Base-by-base conservation (phyloP, 2,888 invertebrate genomes). In the Steinernema carpocapsae region DNA sequence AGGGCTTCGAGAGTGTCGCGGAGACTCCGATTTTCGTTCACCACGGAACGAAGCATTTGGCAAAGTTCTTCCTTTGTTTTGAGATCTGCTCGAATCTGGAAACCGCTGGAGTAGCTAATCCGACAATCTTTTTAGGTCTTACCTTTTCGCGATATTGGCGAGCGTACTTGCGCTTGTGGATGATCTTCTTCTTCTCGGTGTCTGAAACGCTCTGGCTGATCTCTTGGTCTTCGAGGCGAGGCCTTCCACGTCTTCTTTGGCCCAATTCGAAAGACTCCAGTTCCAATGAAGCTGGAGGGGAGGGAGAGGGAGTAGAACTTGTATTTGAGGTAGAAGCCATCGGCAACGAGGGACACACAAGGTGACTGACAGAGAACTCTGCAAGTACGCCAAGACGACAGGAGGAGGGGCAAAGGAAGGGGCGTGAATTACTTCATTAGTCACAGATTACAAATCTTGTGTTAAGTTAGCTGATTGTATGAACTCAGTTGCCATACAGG, bases 11-110 rank as follows among this genome's bases (percentile, higher is more conserved):
- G 64, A 10, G 64, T 32, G 12, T 64, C 64, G 10, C 64, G 29
- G 17, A 64, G 64, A 22, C 64, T 29, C 10, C 32, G 64, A 17
- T 64, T 64, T 17, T 64, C 64, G 17, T 32, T 17, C 14, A 32
- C 32, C 32, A 64, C 71, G 1, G 12, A 22, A 43, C 19, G n/a
- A 17, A 43, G 22, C 46, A 46, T 24, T 26, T 43, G 43, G 19
- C 71, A 26, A 43, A 71, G 71, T 43, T 71, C 71, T 22, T 71
- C 71, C 43, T 71, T 46, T 3, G n/a, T 45, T 19, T 37, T 29
- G 32, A 64, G 64, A 29, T 64, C 64, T 6, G 64, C 22, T 6
- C 64, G 64, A 29, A 64, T 64, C 64, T 64, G n/a, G 32, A 22
- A 19, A 32, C n/a, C n/a, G 2, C 26, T 22, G 3, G 19, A 48